Evolutionary conservation across 2,888 invertebrate genomes (phyloP).

Genomic region (Drosophila colorata): DNA sequence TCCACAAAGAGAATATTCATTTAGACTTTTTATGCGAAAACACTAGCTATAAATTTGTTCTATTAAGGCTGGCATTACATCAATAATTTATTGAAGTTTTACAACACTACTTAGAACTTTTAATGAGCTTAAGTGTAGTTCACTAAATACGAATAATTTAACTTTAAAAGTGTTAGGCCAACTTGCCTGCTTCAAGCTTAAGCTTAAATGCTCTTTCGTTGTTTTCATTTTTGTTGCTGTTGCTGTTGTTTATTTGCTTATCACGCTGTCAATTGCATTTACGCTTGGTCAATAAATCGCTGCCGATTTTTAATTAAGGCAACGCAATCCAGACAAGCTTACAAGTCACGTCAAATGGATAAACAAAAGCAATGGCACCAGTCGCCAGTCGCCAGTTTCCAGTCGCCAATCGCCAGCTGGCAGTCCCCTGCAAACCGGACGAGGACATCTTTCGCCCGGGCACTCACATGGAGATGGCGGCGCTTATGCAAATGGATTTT

Average conservation of each 20-base stretch:
- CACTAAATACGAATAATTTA: neutral
- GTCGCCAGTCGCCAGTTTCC: conserved; percentile 1
- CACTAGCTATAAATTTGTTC: too few relatives aligned
- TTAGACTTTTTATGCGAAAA: too few relatives aligned
- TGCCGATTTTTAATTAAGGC: conserved; percentile 68
- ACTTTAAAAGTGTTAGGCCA: neutral
- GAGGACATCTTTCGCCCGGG: conserved; percentile 23
- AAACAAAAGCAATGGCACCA: conserved; percentile 36
- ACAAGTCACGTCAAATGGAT: conserved; percentile 53
- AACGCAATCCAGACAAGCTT: conserved; percentile 58
- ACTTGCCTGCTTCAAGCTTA: neutral
- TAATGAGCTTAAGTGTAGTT: neutral
- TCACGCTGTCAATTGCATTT: conserved; percentile 63
- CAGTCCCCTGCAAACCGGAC: conserved; percentile 7
- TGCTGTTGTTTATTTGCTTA: conserved; percentile 42
- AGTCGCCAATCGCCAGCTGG: neutral
- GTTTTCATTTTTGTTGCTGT: conserved; percentile 3
- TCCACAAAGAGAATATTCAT: too few relatives aligned
- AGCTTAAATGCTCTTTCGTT: conserved; percentile 1
- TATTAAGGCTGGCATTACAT: neutral
- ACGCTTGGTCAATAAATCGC: conserved; percentile 60
- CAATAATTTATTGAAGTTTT: neutral
- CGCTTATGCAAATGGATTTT: conserved; percentile 75
- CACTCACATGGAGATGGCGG: conserved; percentile 18
- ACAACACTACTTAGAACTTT: neutral